Conservation (phyloP, 2,797 vertebrate genomes). For the Centropyge bicolor region DNA sequence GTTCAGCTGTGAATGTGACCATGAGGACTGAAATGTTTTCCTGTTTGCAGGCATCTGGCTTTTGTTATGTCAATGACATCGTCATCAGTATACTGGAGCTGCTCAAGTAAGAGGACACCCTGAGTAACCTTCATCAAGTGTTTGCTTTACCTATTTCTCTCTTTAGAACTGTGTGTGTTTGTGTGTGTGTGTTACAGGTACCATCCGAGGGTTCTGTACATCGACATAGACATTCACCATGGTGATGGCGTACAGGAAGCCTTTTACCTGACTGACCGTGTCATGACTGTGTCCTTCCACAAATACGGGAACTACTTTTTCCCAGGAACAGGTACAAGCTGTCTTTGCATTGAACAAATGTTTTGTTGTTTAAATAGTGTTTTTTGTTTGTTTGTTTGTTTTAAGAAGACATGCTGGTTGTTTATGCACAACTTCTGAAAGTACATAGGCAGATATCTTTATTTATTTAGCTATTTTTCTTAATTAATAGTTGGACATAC, state of each 20-base stretch:
- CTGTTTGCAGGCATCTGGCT: conserved; percentile 92
- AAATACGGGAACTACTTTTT: conserved; percentile 99
- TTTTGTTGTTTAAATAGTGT: background rate
- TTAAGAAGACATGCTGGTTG: too few relatives aligned
- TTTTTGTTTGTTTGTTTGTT: background rate
- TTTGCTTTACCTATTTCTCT: background rate
- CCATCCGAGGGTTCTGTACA: conserved; percentile 97
- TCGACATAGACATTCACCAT: conserved; percentile 98
- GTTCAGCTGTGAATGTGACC: background rate
- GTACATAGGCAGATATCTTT: background rate
- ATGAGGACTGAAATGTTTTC: conserved; percentile 6
- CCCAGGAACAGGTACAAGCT: conserved; percentile 91
- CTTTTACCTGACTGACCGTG: conserved; percentile 97
- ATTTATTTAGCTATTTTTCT: background rate
- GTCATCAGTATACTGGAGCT: conserved; percentile 98
- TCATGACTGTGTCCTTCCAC: conserved; percentile 99
- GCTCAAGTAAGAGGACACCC: conserved; percentile 90
- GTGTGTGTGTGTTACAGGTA: conserved; percentile 83
- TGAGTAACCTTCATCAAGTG: too few relatives aligned
- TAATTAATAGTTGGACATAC: too few relatives aligned
- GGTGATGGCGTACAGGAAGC: conserved; percentile 98
- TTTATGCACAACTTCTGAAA: background rate
- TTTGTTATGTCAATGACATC: conserved; percentile 99
- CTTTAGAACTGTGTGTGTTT: background rate
- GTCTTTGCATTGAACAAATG: background rate